Conservation (phyloP, 2,888 invertebrate species). For the Arctia plantaginis region DNA sequence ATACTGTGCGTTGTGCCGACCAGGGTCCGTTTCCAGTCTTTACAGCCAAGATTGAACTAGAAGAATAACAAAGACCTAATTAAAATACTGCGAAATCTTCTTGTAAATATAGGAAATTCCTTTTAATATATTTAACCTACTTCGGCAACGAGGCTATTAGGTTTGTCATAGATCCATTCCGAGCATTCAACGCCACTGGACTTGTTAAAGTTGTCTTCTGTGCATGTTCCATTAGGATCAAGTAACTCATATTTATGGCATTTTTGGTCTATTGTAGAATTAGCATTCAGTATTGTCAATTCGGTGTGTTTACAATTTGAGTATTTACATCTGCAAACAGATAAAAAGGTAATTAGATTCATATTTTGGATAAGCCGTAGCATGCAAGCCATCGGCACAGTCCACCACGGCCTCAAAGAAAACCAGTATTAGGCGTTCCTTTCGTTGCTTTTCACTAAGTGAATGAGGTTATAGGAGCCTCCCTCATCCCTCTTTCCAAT, state of each 20-base stretch:
- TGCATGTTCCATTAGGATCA: constrained; percentile 22
- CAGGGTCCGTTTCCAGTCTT: constrained; percentile 73
- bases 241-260: constrained; percentile 34
- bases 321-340: constrained; percentile 18
- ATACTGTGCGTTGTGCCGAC: constrained; percentile 82
- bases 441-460: too few species aligned
- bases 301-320: constrained; percentile 12
- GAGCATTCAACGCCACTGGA: constrained; percentile 20
- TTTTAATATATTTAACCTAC: constrained; percentile 13
- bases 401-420: too few species aligned
- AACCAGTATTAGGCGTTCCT: too few species aligned
- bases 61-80: neutral
- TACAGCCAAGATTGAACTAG: constrained; percentile 51
- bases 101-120: too few species aligned
- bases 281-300: constrained; percentile 17
- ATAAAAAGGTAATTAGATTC: neutral
- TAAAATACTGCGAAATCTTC: neutral
- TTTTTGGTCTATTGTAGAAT: constrained; percentile 33
- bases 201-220: constrained; percentile 26
- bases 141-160: constrained; percentile 43
- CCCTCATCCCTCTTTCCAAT: neutral
- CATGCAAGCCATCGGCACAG: too few species aligned
- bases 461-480: neutral
- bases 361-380: too few species aligned
- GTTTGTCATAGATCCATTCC: constrained; percentile 39